A percentile compares a stretch with the other conserved stretches of the same genome.
Conservation (phyloP, 2,113 vertebrate species). For the Sylvietta virens region DNA sequence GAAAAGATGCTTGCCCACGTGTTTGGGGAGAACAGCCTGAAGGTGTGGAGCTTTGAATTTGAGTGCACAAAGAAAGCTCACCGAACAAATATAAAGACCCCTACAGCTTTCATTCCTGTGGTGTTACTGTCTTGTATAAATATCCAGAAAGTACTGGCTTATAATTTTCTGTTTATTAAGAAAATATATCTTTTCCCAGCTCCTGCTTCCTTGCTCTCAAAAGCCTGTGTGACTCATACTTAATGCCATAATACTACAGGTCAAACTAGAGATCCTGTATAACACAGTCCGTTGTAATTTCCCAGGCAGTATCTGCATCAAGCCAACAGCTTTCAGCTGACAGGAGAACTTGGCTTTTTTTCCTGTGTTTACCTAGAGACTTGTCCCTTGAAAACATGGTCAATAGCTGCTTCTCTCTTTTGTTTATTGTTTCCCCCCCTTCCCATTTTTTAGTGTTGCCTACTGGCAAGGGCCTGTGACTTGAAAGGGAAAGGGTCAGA, state of each 20-base stretch:
- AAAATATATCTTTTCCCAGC: neutral
- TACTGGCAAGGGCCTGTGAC: neutral
- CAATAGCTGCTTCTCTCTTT: neutral
- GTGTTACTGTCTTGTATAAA: neutral
- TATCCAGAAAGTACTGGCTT: neutral
- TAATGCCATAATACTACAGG: neutral
- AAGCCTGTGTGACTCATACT: neutral
- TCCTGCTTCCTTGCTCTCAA: neutral
- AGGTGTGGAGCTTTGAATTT: neutral
- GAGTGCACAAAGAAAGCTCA: neutral
- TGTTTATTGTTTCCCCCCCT: neutral
- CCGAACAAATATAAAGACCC: neutral
- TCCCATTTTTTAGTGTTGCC: neutral
- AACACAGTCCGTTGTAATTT: neutral
- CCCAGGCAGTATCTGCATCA: neutral
- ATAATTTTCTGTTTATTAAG: neutral
- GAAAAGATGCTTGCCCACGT: neutral
- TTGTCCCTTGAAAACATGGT: neutral
- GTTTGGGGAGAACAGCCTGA: neutral
- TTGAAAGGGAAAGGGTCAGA: neutral
- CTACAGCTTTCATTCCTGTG: neutral
- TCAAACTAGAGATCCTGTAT: neutral
- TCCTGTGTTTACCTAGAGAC: neutral
- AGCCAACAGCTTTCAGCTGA: neutral
- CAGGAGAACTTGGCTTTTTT: neutral